These are phyloP conservation scores for Antidorcas marsupialis DNA, from an alignment of 2,113 vertebrate species.

Conservation along the genomic window DNA sequence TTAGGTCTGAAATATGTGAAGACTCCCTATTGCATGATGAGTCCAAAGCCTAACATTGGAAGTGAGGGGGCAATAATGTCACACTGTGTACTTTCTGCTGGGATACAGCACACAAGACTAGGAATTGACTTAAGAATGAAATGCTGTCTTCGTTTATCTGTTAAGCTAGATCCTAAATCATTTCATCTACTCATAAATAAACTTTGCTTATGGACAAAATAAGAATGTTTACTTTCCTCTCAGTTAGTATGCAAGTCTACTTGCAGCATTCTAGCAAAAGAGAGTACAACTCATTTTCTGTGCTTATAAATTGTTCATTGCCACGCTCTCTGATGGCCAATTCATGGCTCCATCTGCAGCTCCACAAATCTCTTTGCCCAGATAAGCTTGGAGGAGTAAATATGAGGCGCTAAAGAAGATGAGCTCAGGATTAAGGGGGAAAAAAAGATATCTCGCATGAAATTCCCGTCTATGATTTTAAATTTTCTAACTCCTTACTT, in stretches of 20 bases:
- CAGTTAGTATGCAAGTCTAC: constrained; percentile 57
- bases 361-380: constrained; percentile 32
- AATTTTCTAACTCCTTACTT: background rate
- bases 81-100: background rate
- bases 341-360: constrained; percentile 48
- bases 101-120: background rate
- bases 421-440: background rate
- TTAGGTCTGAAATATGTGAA: background rate
- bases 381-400: constrained; percentile 34
- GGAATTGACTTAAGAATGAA: background rate
- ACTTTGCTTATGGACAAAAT: constrained; percentile 53
- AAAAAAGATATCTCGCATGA: background rate
- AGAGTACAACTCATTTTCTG: constrained; percentile 60
- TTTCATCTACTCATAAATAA: constrained; percentile 47
- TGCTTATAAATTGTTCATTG: constrained; percentile 67
- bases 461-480: background rate
- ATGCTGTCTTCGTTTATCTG: constrained; percentile 33
- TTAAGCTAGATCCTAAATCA: constrained; percentile 23
- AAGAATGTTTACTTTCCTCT: constrained; percentile 59
- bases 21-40: background rate
- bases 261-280: constrained; percentile 41
- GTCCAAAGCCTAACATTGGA: background rate
- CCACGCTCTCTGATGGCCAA: constrained; percentile 42
- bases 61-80: background rate
- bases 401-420: constrained; percentile 21